Conservation (phyloP, 2,888 invertebrate genomes). For the Gortyna flavago region DNA sequence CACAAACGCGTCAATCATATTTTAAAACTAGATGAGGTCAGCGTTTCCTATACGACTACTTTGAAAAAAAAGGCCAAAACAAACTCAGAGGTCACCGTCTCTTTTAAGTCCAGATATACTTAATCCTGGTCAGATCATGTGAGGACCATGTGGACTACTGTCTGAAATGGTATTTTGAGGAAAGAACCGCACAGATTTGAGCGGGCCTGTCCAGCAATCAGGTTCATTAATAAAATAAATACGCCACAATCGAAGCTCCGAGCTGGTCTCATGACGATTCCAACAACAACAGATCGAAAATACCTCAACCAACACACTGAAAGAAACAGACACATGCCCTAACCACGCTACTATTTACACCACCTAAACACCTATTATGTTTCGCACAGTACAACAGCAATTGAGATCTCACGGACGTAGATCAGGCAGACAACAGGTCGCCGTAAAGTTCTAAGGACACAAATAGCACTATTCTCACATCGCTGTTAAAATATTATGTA, state of each 20-base stretch:
- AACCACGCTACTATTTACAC: neutral
- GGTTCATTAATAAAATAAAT: neutral
- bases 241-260: too few relatives aligned
- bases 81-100: neutral
- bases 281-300: neutral
- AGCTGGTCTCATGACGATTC: neutral
- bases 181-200: neutral
- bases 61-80: neutral
- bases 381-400: slow-evolving; percentile 27
- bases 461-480: slow-evolving; percentile 69
- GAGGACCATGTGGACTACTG: neutral
- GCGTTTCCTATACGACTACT: neutral
- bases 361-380: slow-evolving; percentile 5
- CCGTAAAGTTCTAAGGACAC: slow-evolving; percentile 65
- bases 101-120: neutral
- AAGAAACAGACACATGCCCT: neutral
- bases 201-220: neutral
- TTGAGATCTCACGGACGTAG: slow-evolving; percentile 54
- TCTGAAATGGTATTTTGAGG: neutral
- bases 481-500: slow-evolving; percentile 78
- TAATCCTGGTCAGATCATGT: neutral
- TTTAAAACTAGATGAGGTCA: neutral
- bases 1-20: neutral
- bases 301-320: neutral
- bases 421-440: slow-evolving; percentile 64